Percentiles rank a stretch among this genome's conserved stretches.
These are phyloP conservation scores for Agapetus fuscipes DNA, from an alignment of 2,888 invertebrate genomes.

Conservation along the genomic window DNA sequence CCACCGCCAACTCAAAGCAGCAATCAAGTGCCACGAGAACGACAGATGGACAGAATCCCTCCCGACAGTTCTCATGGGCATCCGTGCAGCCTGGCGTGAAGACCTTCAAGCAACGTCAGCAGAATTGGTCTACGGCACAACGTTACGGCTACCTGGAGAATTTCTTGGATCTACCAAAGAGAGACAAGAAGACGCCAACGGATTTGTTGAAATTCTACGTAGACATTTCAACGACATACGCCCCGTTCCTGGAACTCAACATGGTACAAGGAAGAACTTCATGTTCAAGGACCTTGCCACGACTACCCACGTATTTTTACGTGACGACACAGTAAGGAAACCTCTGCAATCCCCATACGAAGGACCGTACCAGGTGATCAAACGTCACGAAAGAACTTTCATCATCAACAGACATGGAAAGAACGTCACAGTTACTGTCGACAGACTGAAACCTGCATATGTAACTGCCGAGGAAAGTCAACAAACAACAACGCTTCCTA, in stretches of 20 bases:
- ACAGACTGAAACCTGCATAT: too few species aligned
- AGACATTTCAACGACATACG: background rate
- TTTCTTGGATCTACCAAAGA: slow-evolving; percentile 14
- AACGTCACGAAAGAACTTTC: too few species aligned
- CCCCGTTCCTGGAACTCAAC: too few species aligned
- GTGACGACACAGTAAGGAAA: background rate
- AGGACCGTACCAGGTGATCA: background rate
- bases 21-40: slow-evolving; percentile 21
- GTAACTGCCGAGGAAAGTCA: too few species aligned
- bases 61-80: slow-evolving; percentile 23
- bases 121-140: slow-evolving; percentile 22
- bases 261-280: slow-evolving; percentile 2
- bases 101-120: too few species aligned
- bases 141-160: slow-evolving; percentile 22
- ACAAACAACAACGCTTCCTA: too few species aligned
- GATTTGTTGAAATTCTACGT: too few species aligned
- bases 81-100: slow-evolving; percentile 23
- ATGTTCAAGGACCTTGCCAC: slow-evolving; percentile 5
- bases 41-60: slow-evolving; percentile 21
- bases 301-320: slow-evolving; percentile 2
- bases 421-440: too few species aligned
- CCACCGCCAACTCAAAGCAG: slow-evolving; percentile 21
- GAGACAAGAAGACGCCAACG: too few species aligned
- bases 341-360: too few species aligned
- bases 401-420: too few species aligned